Conservation (phyloP, 2,888 invertebrate genomes). For the Argynnis bischoffii region DNA sequence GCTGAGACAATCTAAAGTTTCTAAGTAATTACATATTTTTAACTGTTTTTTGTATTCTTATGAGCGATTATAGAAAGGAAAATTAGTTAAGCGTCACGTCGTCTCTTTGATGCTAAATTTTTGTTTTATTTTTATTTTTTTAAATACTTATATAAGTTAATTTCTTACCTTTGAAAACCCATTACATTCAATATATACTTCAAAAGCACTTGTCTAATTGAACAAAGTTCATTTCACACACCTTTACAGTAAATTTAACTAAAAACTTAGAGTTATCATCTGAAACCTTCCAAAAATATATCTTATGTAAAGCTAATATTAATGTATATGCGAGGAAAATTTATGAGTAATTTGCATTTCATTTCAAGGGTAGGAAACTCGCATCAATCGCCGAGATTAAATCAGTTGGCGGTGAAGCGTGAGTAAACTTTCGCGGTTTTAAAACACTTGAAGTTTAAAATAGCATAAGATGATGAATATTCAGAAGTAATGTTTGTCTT, state of each 20-base stretch:
- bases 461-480: constrained; percentile 6
- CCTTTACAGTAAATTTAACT: background rate
- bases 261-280: background rate
- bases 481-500: background rate
- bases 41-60: too few species aligned
- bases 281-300: background rate
- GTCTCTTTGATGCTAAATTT: too few species aligned
- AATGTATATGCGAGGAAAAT: constrained; percentile 28
- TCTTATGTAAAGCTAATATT: constrained; percentile 4
- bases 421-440: constrained; percentile 5
- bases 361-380: constrained; percentile 28
- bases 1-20: too few species aligned
- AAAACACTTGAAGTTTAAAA: constrained; percentile 8
- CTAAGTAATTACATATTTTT: too few species aligned
- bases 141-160: too few species aligned
- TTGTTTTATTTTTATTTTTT: too few species aligned
- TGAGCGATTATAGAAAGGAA: too few species aligned
- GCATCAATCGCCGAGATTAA: constrained; percentile 35
- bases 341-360: constrained; percentile 40
- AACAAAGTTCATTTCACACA: too few species aligned
- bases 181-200: too few species aligned
- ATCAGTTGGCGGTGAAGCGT: constrained; percentile 24
- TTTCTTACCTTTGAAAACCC: too few species aligned
- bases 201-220: too few species aligned
- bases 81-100: too few species aligned